These are phyloP conservation scores for Anoncus sp. DNA, from an alignment of 2,888 invertebrate genomes.

Conservation along the genomic window DNA sequence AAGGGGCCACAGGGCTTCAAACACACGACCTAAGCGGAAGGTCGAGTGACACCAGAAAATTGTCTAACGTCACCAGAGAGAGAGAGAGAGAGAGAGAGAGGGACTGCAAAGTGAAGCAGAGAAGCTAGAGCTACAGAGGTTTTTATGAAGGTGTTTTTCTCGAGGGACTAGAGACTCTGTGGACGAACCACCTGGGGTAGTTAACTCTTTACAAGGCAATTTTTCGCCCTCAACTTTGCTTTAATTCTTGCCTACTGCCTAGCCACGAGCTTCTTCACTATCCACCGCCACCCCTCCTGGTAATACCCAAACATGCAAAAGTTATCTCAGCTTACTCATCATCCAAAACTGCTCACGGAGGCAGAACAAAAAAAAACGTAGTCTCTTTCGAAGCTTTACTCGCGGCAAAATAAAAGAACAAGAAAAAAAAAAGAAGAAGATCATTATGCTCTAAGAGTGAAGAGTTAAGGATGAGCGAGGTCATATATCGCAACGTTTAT, in stretches of 20 bases:
- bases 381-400: not conserved
- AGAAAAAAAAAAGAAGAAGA: constrained; percentile 10
- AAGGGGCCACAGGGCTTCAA: constrained; percentile 49
- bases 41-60: constrained; percentile 64
- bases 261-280: constrained; percentile 28
- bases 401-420: constrained; percentile 1
- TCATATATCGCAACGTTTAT: not conserved
- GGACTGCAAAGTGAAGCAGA: no score
- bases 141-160: constrained; percentile 27
- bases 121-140: no score
- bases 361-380: constrained; percentile 10
- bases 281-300: constrained; percentile 9
- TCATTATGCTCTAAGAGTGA: constrained; percentile 31
- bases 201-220: constrained; percentile 67
- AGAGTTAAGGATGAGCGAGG: constrained; percentile 24
- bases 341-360: constrained; percentile 42
- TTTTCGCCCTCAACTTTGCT: constrained; percentile 60
- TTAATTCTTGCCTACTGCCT: constrained; percentile 52
- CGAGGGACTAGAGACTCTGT: constrained; percentile 50
- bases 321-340: constrained; percentile 51
- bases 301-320: constrained; percentile 42
- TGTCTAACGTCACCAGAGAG: constrained; percentile 60
- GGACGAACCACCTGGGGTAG: constrained; percentile 57
- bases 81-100: constrained; percentile 19
- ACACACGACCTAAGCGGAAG: constrained; percentile 37